Percentiles rank a stretch among this genome's conserved stretches.
These are phyloP conservation scores for Heterohyrax brucei DNA, from an alignment of 2,797 vertebrate genomes.

Conservation along the genomic window DNA sequence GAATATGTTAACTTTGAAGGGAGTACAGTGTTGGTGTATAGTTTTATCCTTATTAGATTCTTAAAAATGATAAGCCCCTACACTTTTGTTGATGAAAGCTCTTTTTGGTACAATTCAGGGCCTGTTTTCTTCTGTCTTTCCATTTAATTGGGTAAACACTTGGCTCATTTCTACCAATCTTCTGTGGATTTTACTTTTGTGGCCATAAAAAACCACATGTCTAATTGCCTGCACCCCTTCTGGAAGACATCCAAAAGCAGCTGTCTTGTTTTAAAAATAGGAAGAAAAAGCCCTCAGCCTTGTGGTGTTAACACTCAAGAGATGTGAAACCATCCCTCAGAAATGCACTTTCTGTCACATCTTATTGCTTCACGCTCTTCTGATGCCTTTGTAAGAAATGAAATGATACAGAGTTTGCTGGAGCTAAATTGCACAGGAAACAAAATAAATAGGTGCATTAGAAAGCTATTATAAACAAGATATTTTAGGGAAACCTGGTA, in stretches of 20 bases:
- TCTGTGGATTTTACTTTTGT: neutral
- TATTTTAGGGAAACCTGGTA: neutral
- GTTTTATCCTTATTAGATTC: neutral
- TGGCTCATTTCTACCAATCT: neutral
- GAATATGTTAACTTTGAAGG: neutral
- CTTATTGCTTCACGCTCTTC: conserved; percentile 25
- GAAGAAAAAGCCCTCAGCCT: neutral
- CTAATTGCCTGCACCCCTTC: neutral
- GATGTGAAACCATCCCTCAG: neutral
- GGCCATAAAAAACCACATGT: neutral
- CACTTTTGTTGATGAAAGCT: neutral
- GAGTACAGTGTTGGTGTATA: neutral
- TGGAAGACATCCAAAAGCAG: neutral
- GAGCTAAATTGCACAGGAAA: neutral
- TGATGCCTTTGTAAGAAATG: neutral
- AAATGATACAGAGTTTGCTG: neutral
- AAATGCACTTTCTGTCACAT: neutral
- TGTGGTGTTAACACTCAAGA: neutral
- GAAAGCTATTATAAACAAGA: neutral
- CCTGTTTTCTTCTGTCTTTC: neutral
- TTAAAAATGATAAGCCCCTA: neutral
- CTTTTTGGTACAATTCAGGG: neutral
- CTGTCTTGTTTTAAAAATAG: conserved; percentile 53
- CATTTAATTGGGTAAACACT: neutral
- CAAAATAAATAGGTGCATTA: neutral